A percentile compares a stretch with the other conserved stretches of the same genome.
phyloP scores from a whole-genome alignment of 2,113 vertebrate species.

The Python bivittatus region DNA sequence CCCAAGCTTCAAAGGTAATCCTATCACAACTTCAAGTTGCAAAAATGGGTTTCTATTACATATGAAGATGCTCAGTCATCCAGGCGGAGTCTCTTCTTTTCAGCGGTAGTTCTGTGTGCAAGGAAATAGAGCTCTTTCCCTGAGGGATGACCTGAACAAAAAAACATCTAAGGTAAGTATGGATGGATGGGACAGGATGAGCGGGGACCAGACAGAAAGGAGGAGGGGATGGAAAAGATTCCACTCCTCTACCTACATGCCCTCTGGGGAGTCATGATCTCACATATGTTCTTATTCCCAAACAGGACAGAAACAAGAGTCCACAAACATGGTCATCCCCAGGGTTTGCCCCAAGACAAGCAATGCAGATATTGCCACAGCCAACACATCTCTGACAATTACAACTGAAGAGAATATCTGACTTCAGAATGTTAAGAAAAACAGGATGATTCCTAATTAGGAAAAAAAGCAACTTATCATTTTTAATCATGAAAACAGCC shows the following conservation, averaged over 20 bases:
- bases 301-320: neutral
- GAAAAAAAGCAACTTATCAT: neutral
- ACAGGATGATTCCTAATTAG: neutral
- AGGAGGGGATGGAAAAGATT: neutral
- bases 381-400: neutral
- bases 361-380: too few relatives aligned
- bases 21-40: neutral
- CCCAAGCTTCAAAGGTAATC: neutral
- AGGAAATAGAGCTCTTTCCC: neutral
- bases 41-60: neutral
- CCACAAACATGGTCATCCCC: neutral
- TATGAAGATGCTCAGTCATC: too few relatives aligned
- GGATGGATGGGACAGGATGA: neutral
- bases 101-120: neutral
- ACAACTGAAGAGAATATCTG: neutral
- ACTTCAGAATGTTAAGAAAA: neutral
- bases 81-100: too few relatives aligned
- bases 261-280: too few relatives aligned
- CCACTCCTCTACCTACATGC: neutral
- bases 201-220: too few relatives aligned
- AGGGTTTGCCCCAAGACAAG: neutral
- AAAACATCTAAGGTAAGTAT: neutral
- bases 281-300: too few relatives aligned
- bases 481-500: neutral
- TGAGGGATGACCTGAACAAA: neutral